Evolutionary conservation across 2,797 vertebrate species (phyloP).

Genomic region (Coluber constrictor): DNA sequence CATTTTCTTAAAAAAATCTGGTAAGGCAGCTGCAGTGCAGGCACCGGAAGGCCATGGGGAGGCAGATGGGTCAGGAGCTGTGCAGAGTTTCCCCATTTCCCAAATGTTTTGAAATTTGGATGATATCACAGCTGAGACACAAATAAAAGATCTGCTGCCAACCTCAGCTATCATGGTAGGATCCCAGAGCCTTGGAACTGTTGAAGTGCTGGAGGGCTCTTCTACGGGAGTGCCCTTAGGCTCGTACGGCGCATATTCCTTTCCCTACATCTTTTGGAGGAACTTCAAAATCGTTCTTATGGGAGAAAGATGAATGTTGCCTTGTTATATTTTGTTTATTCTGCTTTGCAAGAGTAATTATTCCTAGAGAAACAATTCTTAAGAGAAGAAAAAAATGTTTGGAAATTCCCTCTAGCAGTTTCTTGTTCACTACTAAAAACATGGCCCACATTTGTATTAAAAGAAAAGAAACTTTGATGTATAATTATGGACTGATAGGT

Average conservation of each 20-base stretch:
- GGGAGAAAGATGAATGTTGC: not conserved
- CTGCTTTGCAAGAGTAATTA: not conserved
- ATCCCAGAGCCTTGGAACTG: not conserved
- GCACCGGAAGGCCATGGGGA: not conserved
- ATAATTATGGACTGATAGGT: not conserved
- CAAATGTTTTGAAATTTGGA: not conserved
- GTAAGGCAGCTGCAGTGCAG: not conserved
- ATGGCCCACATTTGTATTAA: not conserved
- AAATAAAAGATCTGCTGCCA: not conserved
- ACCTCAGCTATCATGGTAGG: not conserved
- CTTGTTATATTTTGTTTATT: slow-evolving; percentile 19
- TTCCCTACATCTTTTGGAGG: not conserved
- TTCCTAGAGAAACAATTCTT: not conserved
- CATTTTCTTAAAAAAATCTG: not conserved
- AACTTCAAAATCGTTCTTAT: not conserved
- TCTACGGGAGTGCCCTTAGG: not conserved
- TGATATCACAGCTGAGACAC: not conserved
- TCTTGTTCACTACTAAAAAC: not conserved
- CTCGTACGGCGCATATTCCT: not conserved
- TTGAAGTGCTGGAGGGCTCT: not conserved
- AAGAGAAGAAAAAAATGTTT: not conserved
- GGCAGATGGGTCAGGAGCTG: not conserved
- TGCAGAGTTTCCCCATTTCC: not conserved
- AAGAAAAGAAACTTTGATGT: not conserved
- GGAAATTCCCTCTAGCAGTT: not conserved